Evolutionary conservation across 2,888 invertebrate genomes (phyloP).

Genomic region (Chromoteleia sp.): DNA sequence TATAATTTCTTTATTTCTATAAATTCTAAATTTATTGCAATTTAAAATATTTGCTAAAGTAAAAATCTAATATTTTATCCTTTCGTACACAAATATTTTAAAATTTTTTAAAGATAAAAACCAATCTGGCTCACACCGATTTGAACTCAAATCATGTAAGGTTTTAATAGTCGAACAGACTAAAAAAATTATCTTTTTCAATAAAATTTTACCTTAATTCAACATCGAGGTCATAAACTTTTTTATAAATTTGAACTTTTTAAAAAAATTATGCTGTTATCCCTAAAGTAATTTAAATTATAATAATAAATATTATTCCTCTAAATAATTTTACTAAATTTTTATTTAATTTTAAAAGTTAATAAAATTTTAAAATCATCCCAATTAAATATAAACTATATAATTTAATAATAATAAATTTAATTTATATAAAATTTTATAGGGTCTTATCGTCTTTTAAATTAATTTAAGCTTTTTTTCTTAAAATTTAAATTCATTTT

Average conservation of each 20-base stretch:
- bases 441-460: slow-evolving; percentile 92
- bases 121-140: slow-evolving; percentile 94
- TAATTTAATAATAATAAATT: slow-evolving; percentile 56
- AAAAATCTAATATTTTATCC: slow-evolving; percentile 86
- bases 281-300: slow-evolving; percentile 90
- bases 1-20: slow-evolving; percentile 45
- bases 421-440: slow-evolving; percentile 87
- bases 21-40: slow-evolving; percentile 64
- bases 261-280: slow-evolving; percentile 93
- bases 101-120: slow-evolving; percentile 89
- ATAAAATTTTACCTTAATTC: slow-evolving; percentile 90
- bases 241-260: slow-evolving; percentile 90
- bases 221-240: slow-evolving; percentile 95
- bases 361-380: slow-evolving; percentile 87
- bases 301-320: slow-evolving; percentile 87
- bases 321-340: too few species aligned
- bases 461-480: slow-evolving; percentile 88
- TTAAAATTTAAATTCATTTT: slow-evolving; percentile 86
- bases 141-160: slow-evolving; percentile 96
- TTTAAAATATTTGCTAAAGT: slow-evolving; percentile 54
- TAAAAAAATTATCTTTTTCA: slow-evolving; percentile 89
- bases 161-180: slow-evolving; percentile 93
- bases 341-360: slow-evolving; percentile 86
- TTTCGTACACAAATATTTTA: slow-evolving; percentile 91
- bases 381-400: slow-evolving; percentile 87